phyloP scores from a whole-genome alignment of 2,113 vertebrate genomes.

The Burhinus oedicnemus region DNA sequence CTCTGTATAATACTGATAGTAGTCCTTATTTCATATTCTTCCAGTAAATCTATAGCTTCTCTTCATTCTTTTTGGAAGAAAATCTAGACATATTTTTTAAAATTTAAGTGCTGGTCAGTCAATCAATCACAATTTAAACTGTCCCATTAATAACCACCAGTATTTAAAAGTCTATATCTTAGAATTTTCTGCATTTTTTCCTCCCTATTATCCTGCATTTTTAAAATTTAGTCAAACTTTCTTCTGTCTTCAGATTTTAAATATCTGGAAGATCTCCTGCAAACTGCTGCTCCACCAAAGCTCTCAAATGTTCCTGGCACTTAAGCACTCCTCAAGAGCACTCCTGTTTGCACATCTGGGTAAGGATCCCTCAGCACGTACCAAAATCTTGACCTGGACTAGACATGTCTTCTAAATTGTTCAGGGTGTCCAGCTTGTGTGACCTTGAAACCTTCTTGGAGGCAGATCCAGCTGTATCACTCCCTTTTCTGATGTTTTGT shows the following conservation, averaged over 20 bases:
- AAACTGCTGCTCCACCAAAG: neutral
- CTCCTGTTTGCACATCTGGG: neutral
- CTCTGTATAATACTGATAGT: accelerated
- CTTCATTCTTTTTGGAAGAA: neutral
- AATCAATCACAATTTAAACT: neutral
- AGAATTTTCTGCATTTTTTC: neutral
- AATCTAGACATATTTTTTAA: neutral
- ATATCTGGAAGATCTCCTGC: neutral
- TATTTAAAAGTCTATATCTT: neutral
- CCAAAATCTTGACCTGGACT: neutral
- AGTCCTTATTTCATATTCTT: neutral
- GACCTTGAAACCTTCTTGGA: neutral
- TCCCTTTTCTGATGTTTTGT: neutral
- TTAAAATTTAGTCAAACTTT: neutral
- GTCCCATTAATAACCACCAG: neutral
- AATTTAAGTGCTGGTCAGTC: neutral
- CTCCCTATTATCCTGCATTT: neutral
- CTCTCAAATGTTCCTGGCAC: neutral
- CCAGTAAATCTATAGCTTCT: neutral
- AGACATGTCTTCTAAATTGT: neutral
- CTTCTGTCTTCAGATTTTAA: neutral
- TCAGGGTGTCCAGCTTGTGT: neutral
- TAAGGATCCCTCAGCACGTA: neutral
- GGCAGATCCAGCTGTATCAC: neutral
- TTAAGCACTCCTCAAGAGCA: neutral